Evolutionary conservation across 2,888 invertebrate genomes (phyloP).

Genomic region (Choristoneura rosaceana): DNA sequence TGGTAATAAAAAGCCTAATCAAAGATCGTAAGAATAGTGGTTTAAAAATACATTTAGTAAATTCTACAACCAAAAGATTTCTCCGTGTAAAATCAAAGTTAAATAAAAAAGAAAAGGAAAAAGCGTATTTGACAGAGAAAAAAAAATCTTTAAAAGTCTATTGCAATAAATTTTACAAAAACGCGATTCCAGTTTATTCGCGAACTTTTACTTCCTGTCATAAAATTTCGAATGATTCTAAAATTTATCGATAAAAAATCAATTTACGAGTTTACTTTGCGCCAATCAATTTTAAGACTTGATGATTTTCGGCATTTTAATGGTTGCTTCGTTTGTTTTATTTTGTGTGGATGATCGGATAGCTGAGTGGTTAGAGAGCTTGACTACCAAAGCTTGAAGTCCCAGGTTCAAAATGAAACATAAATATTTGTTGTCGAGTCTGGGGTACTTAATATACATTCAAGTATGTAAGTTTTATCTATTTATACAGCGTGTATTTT

Average conservation of each 20-base stretch:
- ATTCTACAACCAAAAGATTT: background rate
- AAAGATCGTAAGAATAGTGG: slow-evolving; percentile 11
- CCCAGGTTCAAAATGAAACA: too few relatives aligned
- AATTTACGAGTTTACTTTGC: slow-evolving; percentile 5
- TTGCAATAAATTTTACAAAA: background rate
- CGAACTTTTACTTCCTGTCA: slow-evolving; percentile 4
- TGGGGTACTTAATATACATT: too few relatives aligned
- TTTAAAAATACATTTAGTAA: background rate
- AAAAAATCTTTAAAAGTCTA: too few relatives aligned
- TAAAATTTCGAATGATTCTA: background rate
- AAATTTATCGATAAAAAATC: background rate
- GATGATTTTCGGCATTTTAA: background rate
- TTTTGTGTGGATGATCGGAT: background rate
- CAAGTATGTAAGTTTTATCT: too few relatives aligned
- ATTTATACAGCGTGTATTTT: too few relatives aligned
- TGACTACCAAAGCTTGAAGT: too few relatives aligned
- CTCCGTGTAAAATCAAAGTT: background rate
- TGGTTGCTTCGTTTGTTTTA: background rate
- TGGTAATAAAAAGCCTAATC: slow-evolving; percentile 60
- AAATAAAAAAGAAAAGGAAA: background rate
- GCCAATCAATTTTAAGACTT: background rate
- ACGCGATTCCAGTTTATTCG: background rate
- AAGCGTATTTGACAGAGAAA: too few relatives aligned
- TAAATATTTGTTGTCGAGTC: too few relatives aligned
- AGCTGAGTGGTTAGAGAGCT: background rate